Percentiles rank a stretch among this genome's conserved stretches.
Evolutionary conservation across 2,888 invertebrate genomes (phyloP).

Genomic region (Drosophila fungiperda): DNA sequence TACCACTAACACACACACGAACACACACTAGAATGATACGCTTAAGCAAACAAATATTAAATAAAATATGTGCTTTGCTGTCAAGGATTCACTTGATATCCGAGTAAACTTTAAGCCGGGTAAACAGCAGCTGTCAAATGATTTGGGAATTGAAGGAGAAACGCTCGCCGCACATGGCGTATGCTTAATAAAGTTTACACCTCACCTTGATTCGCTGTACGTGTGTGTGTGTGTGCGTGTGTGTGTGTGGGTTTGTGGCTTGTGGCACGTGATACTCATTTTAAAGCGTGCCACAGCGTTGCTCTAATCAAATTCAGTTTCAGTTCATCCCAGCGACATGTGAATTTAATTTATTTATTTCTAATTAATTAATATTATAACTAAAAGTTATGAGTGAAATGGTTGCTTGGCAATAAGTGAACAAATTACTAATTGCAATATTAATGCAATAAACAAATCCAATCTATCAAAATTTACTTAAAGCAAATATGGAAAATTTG

Average conservation of each 20-base stretch:
- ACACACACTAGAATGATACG: conserved; percentile 26
- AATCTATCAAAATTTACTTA: not conserved
- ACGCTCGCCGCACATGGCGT: conserved; percentile 51
- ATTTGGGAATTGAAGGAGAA: conserved; percentile 56
- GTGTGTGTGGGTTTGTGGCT: conserved; percentile 12
- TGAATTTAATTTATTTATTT: too few relatives aligned
- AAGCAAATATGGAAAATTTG: not conserved
- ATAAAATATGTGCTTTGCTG: conserved; percentile 58
- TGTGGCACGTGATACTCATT: conserved; percentile 62
- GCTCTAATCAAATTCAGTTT: not conserved
- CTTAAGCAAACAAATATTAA: conserved; percentile 63
- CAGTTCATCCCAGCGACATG: too few relatives aligned
- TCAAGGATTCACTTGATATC: conserved; percentile 36
- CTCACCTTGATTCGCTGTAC: conserved; percentile 64
- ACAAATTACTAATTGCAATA: not conserved
- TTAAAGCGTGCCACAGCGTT: conserved; percentile 37
- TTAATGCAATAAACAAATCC: not conserved
- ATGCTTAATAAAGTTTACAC: conserved; percentile 71
- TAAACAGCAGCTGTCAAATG: conserved; percentile 69
- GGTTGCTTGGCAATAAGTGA: not conserved
- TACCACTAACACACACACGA: conserved; percentile 26
- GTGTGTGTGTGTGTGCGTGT: conserved; percentile 41
- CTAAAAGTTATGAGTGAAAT: not conserved
- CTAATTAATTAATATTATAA: not conserved
- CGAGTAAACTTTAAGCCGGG: conserved; percentile 62